A percentile compares a stretch with the other conserved stretches of the same genome.
phyloP scores from a whole-genome alignment of 1,140 invertebrate genomes.

The Drosophila pseudoobscura region DNA sequence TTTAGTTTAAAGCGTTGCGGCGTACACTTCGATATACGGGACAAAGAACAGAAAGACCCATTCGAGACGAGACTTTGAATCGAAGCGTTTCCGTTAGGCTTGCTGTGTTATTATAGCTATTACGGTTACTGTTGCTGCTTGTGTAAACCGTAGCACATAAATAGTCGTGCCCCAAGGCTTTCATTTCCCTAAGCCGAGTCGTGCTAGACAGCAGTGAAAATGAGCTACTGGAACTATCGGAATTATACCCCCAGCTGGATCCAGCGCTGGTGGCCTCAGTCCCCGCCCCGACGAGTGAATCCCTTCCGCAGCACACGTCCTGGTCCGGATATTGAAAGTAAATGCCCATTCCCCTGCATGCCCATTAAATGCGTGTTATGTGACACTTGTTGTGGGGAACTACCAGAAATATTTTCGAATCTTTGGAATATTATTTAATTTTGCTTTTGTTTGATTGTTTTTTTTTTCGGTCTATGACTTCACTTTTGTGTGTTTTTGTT shows the following conservation, averaged over 20 bases:
- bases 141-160: conserved; percentile 38
- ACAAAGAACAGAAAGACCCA: conserved; percentile 6
- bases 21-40: conserved; percentile 34
- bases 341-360: no score
- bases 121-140: conserved; percentile 7
- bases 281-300: conserved; percentile 57
- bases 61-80: conserved; percentile 23
- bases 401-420: conserved; percentile 22
- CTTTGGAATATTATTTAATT: conserved; percentile 14
- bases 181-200: background rate
- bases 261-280: conserved; percentile 64
- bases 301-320: conserved; percentile 71
- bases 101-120: conserved; percentile 12
- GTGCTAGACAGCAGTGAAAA: conserved; percentile 24
- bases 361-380: no score
- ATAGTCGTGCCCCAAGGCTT: conserved; percentile 28
- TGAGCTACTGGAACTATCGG: conserved; percentile 70
- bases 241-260: conserved; percentile 70
- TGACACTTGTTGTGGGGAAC: conserved; percentile 5
- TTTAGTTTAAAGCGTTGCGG: conserved; percentile 54
- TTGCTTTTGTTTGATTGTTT: conserved; percentile 20
- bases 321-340: conserved; percentile 64
- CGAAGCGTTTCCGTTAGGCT: conserved; percentile 60
- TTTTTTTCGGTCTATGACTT: conserved; percentile 39
- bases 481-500: conserved; percentile 44